Percentiles rank a stretch among this genome's conserved stretches.
phyloP scores from a whole-genome alignment of 2,888 invertebrate species.

The Lysandra bellargus region DNA sequence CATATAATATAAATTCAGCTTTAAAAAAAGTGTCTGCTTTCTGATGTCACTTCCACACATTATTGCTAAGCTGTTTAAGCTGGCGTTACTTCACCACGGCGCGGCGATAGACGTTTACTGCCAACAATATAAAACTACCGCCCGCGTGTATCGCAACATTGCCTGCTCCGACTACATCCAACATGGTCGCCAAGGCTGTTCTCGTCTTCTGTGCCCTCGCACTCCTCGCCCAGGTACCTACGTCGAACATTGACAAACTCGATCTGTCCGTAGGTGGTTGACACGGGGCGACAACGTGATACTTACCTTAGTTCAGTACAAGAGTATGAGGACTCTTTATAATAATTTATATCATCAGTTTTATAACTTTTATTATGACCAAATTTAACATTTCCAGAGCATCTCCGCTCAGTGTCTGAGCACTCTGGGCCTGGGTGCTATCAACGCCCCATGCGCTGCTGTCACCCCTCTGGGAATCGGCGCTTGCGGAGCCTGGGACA shows the following conservation, averaged over 20 bases:
- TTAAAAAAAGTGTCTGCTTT: neutral
- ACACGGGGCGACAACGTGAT: neutral
- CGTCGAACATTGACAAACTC: neutral
- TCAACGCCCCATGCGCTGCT: slow-evolving; percentile 28
- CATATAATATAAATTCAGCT: too few species aligned
- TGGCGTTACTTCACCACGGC: slow-evolving; percentile 5
- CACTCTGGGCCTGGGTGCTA: slow-evolving; percentile 32
- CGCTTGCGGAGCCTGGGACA: neutral
- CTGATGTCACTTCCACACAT: slow-evolving; percentile 17
- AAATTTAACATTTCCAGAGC: slow-evolving; percentile 38
- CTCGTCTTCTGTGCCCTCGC: slow-evolving; percentile 47
- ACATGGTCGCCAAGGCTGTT: slow-evolving; percentile 46
- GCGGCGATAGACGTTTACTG: neutral
- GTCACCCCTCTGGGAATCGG: neutral
- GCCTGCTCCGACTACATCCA: slow-evolving; percentile 29
- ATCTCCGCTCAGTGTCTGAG: slow-evolving; percentile 43
- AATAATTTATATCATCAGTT: neutral
- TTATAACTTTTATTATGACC: neutral
- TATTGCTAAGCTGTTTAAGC: slow-evolving; percentile 2
- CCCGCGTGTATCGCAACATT: neutral
- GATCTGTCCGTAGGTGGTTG: neutral
- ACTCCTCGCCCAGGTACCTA: slow-evolving; percentile 45
- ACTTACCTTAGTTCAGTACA: too few species aligned
- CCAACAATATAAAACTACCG: slow-evolving; percentile 5
- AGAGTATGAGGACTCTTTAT: too few species aligned